Conservation (phyloP, 2,888 invertebrate species). For the Yponomeuta evonymella region DNA sequence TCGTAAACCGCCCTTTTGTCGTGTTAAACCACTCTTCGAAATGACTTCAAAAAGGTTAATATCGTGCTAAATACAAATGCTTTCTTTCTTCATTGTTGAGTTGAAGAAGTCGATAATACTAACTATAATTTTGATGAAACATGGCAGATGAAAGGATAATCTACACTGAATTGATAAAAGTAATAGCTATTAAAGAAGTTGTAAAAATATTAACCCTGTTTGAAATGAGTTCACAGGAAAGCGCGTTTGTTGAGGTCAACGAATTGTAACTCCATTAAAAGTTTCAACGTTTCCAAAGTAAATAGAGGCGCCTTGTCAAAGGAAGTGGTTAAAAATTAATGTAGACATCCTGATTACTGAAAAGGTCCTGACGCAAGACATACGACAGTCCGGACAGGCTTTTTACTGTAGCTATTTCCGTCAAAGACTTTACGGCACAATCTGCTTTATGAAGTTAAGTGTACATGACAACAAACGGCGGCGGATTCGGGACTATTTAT, state of each 20-base stretch:
- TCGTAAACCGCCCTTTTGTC: conserved; percentile 10
- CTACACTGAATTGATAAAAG: not conserved
- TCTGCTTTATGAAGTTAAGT: conserved; percentile 38
- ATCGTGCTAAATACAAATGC: not conserved
- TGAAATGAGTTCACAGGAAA: not conserved
- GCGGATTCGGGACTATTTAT: conserved; percentile 38
- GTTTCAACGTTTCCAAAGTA: conserved; percentile 66
- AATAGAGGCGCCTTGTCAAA: conserved; percentile 58
- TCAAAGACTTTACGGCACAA: conserved; percentile 41
- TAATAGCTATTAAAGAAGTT: not conserved
- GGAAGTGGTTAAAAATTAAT: conserved; percentile 73
- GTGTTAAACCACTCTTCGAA: not conserved
- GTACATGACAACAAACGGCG: conserved; percentile 30
- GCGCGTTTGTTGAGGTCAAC: conserved; percentile 47
- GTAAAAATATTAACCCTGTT: not conserved
- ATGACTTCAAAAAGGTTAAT: not conserved
- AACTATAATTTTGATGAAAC: not conserved
- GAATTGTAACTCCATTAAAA: conserved; percentile 72
- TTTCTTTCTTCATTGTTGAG: too few relatives aligned
- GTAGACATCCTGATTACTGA: conserved; percentile 67
- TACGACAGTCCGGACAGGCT: conserved; percentile 37
- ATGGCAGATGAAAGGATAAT: not conserved
- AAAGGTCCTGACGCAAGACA: conserved; percentile 38
- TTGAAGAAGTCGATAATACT: too few relatives aligned
- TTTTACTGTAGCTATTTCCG: conserved; percentile 46